A percentile compares a stretch with the other conserved stretches of the same genome.
phyloP scores from a whole-genome alignment of 2,888 invertebrate genomes.

The Drosophila infuscata region DNA sequence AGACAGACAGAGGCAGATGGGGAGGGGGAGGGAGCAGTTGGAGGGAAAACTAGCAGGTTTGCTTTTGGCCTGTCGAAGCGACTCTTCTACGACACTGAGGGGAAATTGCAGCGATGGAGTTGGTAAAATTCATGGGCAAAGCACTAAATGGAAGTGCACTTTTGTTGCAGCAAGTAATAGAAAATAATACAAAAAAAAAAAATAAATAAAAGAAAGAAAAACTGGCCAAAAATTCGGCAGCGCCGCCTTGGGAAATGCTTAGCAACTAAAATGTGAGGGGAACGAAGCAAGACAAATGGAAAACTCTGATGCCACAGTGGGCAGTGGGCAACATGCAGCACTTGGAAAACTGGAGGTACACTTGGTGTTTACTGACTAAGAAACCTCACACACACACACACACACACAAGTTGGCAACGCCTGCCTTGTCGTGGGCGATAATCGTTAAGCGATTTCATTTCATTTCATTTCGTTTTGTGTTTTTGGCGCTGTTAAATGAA shows the following conservation, averaged over 20 bases:
- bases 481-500: slow-evolving; percentile 62
- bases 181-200: background rate
- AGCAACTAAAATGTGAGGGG: slow-evolving; percentile 21
- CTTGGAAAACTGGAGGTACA: background rate
- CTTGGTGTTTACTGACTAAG: slow-evolving; percentile 23
- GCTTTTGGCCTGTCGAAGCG: background rate
- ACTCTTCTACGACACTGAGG: background rate
- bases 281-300: slow-evolving; percentile 28
- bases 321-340: background rate
- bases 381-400: slow-evolving; percentile 23
- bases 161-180: slow-evolving; percentile 26
- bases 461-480: slow-evolving; percentile 35
- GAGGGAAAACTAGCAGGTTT: background rate
- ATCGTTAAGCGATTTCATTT: slow-evolving; percentile 55
- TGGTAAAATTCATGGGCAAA: slow-evolving; percentile 47
- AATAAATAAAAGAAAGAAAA: background rate
- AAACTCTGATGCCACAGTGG: slow-evolving; percentile 16
- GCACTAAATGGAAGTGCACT: slow-evolving; percentile 41
- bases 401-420: slow-evolving; percentile 17
- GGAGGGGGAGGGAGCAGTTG: background rate
- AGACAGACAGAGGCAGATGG: slow-evolving; percentile 5
- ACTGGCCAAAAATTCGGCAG: slow-evolving; percentile 8
- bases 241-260: slow-evolving; percentile 30
- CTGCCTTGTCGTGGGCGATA: slow-evolving; percentile 46
- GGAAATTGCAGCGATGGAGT: background rate